phyloP scores from a whole-genome alignment of 1,140 invertebrate species.

The Microplitis demolitor region DNA sequence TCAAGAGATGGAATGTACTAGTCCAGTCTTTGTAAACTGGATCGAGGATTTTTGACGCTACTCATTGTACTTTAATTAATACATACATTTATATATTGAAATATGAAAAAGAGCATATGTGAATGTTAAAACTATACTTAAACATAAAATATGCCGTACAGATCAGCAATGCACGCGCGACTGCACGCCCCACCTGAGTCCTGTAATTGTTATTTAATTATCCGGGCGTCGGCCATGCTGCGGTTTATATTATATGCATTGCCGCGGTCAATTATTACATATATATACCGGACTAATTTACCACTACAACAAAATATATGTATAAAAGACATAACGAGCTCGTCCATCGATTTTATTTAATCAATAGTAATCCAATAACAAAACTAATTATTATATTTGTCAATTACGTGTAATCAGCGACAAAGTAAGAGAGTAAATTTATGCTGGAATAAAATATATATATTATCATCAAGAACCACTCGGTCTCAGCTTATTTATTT shows the following conservation, averaged over 20 bases:
- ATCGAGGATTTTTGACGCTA: too few species aligned
- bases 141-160: background rate
- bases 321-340: background rate
- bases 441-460: background rate
- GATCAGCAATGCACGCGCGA: constrained; percentile 38
- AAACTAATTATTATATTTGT: background rate
- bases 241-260: constrained; percentile 56
- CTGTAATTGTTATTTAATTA: constrained; percentile 59
- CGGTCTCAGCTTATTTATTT: too few species aligned
- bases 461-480: too few species aligned
- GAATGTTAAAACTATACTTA: background rate
- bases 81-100: too few species aligned
- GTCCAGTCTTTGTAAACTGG: too few species aligned
- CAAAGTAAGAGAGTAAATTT: background rate
- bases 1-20: too few species aligned
- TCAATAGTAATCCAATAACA: background rate
- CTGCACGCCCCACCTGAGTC: constrained; percentile 46
- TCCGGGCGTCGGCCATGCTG: constrained; percentile 48
- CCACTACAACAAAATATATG: constrained; percentile 39
- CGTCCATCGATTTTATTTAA: constrained; percentile 14
- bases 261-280: constrained; percentile 53
- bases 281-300: constrained; percentile 13
- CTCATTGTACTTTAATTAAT: too few species aligned
- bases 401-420: background rate
- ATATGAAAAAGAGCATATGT: background rate